Evolutionary conservation across 2,113 vertebrate species (phyloP).

Genomic region (Grallaria varia): DNA sequence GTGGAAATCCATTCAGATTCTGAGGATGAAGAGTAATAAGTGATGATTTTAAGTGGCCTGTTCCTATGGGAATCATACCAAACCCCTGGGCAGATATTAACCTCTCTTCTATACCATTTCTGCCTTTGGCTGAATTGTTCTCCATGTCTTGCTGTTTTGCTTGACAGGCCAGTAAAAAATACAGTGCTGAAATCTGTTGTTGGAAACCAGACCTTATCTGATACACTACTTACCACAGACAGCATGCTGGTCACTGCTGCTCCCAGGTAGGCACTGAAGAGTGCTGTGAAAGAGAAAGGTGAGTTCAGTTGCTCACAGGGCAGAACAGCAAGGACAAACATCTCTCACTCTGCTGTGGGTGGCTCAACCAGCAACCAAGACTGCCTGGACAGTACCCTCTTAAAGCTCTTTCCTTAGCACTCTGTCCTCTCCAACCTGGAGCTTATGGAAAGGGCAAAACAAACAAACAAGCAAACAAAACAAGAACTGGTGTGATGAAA

Average conservation of each 20-base stretch:
- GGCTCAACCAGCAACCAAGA: background rate
- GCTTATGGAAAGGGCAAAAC: background rate
- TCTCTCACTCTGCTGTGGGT: background rate
- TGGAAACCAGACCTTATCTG: background rate
- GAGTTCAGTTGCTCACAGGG: background rate
- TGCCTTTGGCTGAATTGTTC: background rate
- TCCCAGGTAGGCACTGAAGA: conserved; percentile 89
- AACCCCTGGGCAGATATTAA: rapidly evolving
- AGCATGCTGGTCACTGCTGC: conserved; percentile 83
- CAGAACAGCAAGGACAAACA: background rate
- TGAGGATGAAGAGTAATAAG: rapidly evolving
- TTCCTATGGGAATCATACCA: background rate
- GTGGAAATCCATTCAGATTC: background rate
- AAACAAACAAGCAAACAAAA: background rate
- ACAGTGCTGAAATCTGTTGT: background rate
- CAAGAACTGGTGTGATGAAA: background rate
- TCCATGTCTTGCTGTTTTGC: background rate
- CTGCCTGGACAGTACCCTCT: background rate
- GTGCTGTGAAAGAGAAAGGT: conserved; percentile 57
- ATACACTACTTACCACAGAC: conserved; percentile 78
- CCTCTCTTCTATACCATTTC: background rate
- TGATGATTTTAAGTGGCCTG: background rate
- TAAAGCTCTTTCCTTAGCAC: background rate
- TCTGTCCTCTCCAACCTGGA: background rate
- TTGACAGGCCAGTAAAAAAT: background rate